phyloP scores from a whole-genome alignment of 2,797 vertebrate species.

The Squalus acanthias region DNA sequence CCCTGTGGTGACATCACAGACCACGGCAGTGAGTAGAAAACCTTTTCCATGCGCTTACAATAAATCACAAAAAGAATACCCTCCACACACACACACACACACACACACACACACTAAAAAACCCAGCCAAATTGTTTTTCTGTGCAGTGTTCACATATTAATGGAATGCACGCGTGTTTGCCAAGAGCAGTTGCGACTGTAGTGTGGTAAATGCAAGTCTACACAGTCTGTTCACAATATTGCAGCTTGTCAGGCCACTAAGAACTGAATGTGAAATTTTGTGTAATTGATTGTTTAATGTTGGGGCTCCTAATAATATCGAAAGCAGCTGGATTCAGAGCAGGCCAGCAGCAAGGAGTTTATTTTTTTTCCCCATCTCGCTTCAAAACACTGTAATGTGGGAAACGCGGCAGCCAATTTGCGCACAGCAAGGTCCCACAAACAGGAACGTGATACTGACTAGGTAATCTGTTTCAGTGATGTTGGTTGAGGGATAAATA shows the following conservation, averaged over 20 bases:
- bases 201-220: background rate
- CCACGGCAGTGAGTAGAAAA: background rate
- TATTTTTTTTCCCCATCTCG: background rate
- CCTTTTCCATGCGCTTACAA: background rate
- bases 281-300: background rate
- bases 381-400: background rate
- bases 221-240: background rate
- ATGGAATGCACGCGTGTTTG: background rate
- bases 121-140: background rate
- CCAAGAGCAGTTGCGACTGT: background rate
- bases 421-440: background rate
- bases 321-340: background rate
- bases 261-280: background rate
- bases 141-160: background rate
- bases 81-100: background rate
- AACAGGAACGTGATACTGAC: background rate
- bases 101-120: background rate
- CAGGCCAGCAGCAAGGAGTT: background rate
- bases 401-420: background rate
- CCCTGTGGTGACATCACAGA: background rate
- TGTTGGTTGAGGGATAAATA: background rate
- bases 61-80: background rate
- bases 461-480: background rate
- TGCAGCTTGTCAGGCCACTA: too few species aligned
- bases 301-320: background rate